phyloP scores from a whole-genome alignment of 2,797 vertebrate species.

The Melanogrammus aeglefinus region DNA sequence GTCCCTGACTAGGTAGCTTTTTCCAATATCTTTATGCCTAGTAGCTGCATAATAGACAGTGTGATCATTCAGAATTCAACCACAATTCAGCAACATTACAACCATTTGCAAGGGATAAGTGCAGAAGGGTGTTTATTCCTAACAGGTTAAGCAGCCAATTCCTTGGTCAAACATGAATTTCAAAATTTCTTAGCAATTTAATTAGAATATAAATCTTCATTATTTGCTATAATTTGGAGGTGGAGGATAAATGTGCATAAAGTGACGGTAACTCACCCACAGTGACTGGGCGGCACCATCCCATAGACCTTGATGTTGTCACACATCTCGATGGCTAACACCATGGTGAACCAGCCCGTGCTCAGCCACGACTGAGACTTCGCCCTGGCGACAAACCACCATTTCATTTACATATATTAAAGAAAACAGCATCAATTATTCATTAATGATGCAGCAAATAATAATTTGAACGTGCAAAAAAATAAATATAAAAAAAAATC shows the following conservation, averaged over 20 bases:
- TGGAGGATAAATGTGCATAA: background rate
- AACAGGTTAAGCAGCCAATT: no score
- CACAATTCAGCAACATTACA: no score
- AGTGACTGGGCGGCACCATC: slow-evolving; percentile 93
- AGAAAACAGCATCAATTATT: background rate
- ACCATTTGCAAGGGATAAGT: no score
- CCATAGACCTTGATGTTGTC: slow-evolving; percentile 92
- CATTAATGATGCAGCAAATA: background rate
- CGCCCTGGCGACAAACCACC: slow-evolving; percentile 69
- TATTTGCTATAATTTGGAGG: background rate
- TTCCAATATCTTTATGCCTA: no score
- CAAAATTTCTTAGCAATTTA: background rate
- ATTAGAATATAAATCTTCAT: background rate
- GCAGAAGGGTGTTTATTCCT: no score
- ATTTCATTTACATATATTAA: background rate
- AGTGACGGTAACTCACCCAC: slow-evolving; percentile 75
- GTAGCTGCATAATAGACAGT: no score
- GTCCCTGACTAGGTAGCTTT: no score
- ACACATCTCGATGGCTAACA: slow-evolving; percentile 90
- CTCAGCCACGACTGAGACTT: slow-evolving; percentile 96
- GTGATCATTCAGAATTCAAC: no score
- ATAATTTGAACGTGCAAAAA: background rate
- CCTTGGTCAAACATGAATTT: background rate
- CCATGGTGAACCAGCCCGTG: slow-evolving; percentile 99
- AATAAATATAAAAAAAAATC: background rate